Evolutionary conservation across 2,113 vertebrate species (phyloP).

Genomic region (Tichodroma muraria): DNA sequence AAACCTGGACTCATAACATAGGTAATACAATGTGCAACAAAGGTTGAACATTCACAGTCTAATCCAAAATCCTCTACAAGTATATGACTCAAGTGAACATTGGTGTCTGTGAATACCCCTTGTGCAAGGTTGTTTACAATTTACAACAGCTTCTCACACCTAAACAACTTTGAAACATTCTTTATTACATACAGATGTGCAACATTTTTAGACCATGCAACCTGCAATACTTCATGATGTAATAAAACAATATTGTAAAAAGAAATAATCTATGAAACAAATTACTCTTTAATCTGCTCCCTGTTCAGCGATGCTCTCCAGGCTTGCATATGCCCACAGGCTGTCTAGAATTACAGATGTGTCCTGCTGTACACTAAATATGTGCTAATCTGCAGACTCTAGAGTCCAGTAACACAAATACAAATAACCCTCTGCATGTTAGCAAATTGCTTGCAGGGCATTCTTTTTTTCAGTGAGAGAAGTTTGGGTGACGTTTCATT

Average conservation of each 20-base stretch:
- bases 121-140: neutral
- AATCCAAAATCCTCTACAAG: neutral
- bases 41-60: neutral
- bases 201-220: neutral
- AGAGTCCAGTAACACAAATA: neutral
- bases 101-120: neutral
- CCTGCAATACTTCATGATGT: neutral
- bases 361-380: neutral
- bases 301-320: neutral
- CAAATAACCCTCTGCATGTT: neutral
- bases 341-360: neutral
- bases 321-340: neutral
- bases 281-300: neutral
- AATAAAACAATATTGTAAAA: neutral
- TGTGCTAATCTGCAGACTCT: neutral
- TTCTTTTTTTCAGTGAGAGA: neutral
- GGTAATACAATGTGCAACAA: neutral
- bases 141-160: neutral
- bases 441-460: neutral
- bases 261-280: constrained; percentile 14
- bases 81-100: neutral
- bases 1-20: neutral
- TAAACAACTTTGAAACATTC: neutral
- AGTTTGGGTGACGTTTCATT: constrained; percentile 25
- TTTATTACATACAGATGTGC: neutral